A percentile compares a stretch with the other conserved stretches of the same genome.
These are phyloP conservation scores for Aethina tumida DNA, from an alignment of 1,140 invertebrate genomes.

Conservation along the genomic window DNA sequence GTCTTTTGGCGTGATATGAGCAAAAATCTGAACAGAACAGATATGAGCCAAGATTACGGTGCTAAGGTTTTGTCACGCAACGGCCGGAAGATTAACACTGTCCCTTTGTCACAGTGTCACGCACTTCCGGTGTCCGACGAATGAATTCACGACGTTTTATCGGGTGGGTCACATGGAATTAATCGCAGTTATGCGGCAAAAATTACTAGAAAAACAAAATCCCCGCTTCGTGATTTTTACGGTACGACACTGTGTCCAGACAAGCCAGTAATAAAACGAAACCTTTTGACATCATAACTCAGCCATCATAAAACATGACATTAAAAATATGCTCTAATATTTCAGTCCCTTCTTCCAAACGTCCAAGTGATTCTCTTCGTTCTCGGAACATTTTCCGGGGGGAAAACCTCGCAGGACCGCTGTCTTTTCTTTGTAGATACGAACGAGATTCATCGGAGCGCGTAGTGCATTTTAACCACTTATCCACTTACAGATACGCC, in stretches of 20 bases:
- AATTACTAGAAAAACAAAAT: too few species aligned
- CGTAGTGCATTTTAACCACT: conserved; percentile 33
- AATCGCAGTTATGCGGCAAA: too few species aligned
- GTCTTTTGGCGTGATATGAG: too few species aligned
- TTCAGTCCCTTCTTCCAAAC: conserved; percentile 21
- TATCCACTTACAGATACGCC: conserved; percentile 33
- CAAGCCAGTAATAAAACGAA: conserved; percentile 24
- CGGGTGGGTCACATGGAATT: too few species aligned
- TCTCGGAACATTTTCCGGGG: not conserved
- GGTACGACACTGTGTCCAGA: conserved; percentile 14
- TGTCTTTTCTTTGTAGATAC: conserved; percentile 29
- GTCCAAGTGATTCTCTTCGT: conserved; percentile 13
- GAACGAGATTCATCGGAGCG: conserved; percentile 31
- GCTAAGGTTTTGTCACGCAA: too few species aligned
- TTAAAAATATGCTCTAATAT: conserved; percentile 33
- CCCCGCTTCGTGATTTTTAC: too few species aligned
- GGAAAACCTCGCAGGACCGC: conserved; percentile 9
- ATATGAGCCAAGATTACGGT: too few species aligned
- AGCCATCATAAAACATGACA: conserved; percentile 34
- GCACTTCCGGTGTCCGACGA: too few species aligned
- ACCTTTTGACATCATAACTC: conserved; percentile 32
- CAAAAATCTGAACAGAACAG: too few species aligned
- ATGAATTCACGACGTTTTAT: too few species aligned
- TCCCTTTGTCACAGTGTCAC: too few species aligned
- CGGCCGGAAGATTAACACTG: too few species aligned